Conservation (phyloP, 2,797 vertebrate genomes). For the Anguilla megastoma region DNA sequence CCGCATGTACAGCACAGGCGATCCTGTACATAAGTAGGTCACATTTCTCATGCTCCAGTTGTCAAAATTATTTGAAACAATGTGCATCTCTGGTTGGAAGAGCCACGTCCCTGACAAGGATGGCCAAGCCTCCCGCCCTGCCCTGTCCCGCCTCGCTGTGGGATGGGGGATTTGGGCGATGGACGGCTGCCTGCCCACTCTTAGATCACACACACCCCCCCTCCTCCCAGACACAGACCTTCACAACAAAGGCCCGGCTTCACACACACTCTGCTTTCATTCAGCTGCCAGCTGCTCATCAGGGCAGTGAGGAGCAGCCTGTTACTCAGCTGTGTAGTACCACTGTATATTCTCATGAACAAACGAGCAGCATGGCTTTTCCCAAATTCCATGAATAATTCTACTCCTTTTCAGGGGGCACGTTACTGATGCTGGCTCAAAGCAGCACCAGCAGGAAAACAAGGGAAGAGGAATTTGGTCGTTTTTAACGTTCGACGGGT, state of each 20-base stretch:
- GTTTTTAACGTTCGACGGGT: neutral
- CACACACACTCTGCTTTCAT: neutral
- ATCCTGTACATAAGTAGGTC: slow-evolving; percentile 6
- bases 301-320: neutral
- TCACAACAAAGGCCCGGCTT: neutral
- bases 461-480: neutral
- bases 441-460: neutral
- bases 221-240: neutral
- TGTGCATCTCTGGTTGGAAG: too few relatives aligned
- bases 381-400: neutral
- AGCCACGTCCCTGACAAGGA: neutral
- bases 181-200: neutral
- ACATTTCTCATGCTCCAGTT: neutral
- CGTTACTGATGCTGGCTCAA: neutral
- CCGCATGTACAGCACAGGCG: neutral
- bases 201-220: slow-evolving; percentile 5
- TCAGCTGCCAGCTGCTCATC: neutral
- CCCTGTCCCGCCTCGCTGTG: neutral
- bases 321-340: neutral
- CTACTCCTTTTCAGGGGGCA: neutral
- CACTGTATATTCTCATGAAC: neutral
- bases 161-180: neutral
- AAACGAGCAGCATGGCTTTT: neutral
- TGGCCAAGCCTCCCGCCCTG: neutral
- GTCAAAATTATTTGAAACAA: neutral